Evolutionary conservation across 53 echinoderm and acorn worm species (phyloP).

Genomic region (Stichopus horrens): DNA sequence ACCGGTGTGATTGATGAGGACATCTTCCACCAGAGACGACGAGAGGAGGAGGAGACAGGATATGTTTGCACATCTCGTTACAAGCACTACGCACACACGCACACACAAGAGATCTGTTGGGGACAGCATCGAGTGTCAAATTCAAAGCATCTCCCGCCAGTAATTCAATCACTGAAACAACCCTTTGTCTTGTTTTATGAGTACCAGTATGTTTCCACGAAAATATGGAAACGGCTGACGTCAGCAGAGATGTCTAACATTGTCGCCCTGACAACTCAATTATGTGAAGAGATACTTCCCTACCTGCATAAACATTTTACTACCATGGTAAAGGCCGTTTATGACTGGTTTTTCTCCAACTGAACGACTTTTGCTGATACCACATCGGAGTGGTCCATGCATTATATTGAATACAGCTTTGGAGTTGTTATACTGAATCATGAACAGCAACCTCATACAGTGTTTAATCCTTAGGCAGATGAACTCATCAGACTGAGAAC

Average conservation of each 20-base stretch:
- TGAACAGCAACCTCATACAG: no score
- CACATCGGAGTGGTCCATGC: no score
- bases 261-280: not conserved
- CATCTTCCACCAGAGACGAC: not conserved
- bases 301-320: conserved; percentile 2
- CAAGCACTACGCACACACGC: not conserved
- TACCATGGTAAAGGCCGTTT: no score
- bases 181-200: no score
- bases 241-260: not conserved
- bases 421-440: no score
- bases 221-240: not conserved
- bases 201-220: not conserved
- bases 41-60: not conserved
- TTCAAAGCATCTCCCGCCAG: not conserved
- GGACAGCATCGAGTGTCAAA: not conserved
- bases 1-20: not conserved
- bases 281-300: not conserved
- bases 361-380: no score
- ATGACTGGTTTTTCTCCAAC: no score
- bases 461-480: no score
- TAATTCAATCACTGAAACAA: not conserved
- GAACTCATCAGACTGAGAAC: no score
- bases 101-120: not conserved
- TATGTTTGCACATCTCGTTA: not conserved
- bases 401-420: no score